These are phyloP conservation scores for Teleogryllus oceanicus DNA, from an alignment of 2,888 invertebrate genomes.

Conservation along the genomic window DNA sequence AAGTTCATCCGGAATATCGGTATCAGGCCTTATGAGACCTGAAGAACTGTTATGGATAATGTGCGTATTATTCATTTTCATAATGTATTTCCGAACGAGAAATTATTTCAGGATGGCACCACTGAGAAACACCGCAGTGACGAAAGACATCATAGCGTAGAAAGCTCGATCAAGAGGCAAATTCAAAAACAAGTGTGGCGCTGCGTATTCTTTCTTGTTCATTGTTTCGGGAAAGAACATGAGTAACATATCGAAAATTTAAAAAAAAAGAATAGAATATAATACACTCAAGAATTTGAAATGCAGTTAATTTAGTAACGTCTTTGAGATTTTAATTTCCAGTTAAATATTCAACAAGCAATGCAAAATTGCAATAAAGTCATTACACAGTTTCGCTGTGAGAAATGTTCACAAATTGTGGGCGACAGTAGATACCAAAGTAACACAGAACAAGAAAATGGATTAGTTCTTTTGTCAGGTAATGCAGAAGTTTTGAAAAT, in stretches of 20 bases:
- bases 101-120: neutral
- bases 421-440: neutral
- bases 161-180: neutral
- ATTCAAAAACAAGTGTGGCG: neutral
- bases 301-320: too few relatives aligned
- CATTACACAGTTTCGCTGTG: conserved; percentile 7
- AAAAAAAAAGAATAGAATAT: too few relatives aligned
- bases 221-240: too few relatives aligned
- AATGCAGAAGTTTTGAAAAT: neutral
- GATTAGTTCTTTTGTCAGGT: neutral
- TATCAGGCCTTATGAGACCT: too few relatives aligned
- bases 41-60: too few relatives aligned
- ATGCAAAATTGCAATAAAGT: neutral
- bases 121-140: neutral
- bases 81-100: neutral
- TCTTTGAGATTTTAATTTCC: neutral
- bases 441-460: neutral
- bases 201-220: too few relatives aligned
- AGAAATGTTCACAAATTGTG: neutral
- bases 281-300: too few relatives aligned
- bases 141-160: neutral
- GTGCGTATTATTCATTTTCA: too few relatives aligned
- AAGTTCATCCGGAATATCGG: too few relatives aligned
- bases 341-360: neutral
- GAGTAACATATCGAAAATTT: too few relatives aligned